Base-by-base conservation (phyloP, 1,140 invertebrate genomes). In the Sycobia sp. region DNA sequence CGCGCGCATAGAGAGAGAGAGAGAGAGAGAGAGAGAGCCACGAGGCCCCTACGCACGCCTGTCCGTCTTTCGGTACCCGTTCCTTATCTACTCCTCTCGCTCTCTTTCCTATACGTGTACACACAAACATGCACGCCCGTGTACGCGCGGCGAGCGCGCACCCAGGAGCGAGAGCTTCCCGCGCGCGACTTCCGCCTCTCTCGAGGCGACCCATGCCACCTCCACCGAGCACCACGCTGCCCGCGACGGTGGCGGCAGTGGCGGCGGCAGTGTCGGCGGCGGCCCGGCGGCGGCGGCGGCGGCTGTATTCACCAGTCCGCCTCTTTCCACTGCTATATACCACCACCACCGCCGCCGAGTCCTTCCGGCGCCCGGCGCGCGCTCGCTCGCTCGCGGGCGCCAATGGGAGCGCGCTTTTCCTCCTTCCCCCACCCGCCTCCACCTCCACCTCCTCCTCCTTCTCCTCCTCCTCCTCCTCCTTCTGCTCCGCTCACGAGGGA, bases 141-240 rank as follows among this genome's bases (percentile, higher is more conserved):
- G n/a, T 11, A 11, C 5, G 29, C 29, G 29, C 29, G 29, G 11
- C 5, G 29, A 32, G 29, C 29, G 29, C 29, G 29, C 7, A 41
- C 13, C 39, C 16, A 32, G 29, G 29, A 32, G 29, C 29, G 11
- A 4, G 29, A 32, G 29, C 29, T 4, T 32, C 29, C 34, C 20
- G 14, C 38, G 27, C 13, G 9, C 34, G 27, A 50, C 61, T 63
- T 56, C 53, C 61, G 61, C 54, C 47, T 60, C 57, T 60, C 73
- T 71, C 67, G 72, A 70, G 73, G 29, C 29, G n/a, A 62, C 70
- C 66, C n/a, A n/a, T 71, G 60, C 29, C 55, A 39, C n/a, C n/a
- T n/a, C n/a, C n/a, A n/a, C n/a, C 53, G 46, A 25, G 23, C 57
- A 46, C 50, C 47, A 29, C 49, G 56, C 67, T 66, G 65, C 47